A percentile compares a stretch with the other conserved stretches of the same genome.
Evolutionary conservation across 2,113 vertebrate species (phyloP).

Genomic region (Tauraco erythrolophus): DNA sequence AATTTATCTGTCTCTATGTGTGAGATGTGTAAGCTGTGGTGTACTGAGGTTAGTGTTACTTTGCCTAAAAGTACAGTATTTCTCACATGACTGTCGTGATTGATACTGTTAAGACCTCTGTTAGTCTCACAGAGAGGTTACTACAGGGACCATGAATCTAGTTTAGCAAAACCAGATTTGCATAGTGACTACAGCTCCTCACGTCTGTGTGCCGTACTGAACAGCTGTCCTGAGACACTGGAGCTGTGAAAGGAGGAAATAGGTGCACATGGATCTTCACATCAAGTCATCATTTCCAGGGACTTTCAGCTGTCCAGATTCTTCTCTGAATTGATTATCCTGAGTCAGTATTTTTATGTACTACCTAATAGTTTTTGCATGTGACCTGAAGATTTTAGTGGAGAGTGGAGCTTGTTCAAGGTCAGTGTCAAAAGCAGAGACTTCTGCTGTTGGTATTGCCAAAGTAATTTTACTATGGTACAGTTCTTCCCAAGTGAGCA

Average conservation of each 20-base stretch:
- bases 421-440: accelerated
- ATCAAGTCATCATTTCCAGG: background rate
- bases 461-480: background rate
- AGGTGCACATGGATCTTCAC: background rate
- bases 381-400: background rate
- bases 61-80: background rate
- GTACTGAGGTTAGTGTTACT: background rate
- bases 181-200: background rate
- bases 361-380: background rate
- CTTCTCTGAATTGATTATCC: background rate
- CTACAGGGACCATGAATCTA: background rate
- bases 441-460: background rate
- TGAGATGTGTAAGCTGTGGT: background rate
- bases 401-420: background rate
- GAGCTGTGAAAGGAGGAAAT: background rate
- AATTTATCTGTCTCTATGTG: background rate
- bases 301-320: background rate
- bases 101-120: background rate
- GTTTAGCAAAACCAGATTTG: background rate
- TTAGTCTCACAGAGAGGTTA: background rate
- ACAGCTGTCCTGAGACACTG: background rate
- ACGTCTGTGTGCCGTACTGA: background rate
- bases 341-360: background rate
- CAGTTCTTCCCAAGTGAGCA: background rate
- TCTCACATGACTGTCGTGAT: background rate